phyloP scores from a whole-genome alignment of 2,888 invertebrate species.

The Resseliella maxima region DNA sequence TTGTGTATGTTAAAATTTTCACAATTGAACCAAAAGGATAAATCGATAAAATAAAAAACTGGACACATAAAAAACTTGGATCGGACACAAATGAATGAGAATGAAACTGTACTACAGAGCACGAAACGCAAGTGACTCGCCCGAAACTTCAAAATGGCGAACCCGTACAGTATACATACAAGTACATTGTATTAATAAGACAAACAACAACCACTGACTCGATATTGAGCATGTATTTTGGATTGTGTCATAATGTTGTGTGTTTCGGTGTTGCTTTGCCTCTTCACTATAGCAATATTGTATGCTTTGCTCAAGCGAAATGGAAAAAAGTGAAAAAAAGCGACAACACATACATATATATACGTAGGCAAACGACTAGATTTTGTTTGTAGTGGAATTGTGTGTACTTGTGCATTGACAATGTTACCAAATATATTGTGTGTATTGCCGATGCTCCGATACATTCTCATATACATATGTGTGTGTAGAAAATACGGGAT shows the following conservation, averaged over 20 bases:
- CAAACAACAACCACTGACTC: slow-evolving; percentile 52
- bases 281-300: not conserved
- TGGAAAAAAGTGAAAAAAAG: not conserved
- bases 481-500: not conserved
- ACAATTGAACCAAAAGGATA: not conserved
- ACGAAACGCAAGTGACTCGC: slow-evolving; percentile 57
- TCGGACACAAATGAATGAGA: slow-evolving; percentile 52
- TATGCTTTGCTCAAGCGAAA: not conserved
- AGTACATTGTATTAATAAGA: not conserved
- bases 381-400: not conserved
- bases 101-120: slow-evolving; percentile 49
- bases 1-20: not conserved
- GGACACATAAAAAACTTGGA: slow-evolving; percentile 36
- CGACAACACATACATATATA: too few species aligned
- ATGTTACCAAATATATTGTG: not conserved
- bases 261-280: slow-evolving; percentile 35
- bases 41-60: slow-evolving; percentile 26
- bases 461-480: too few species aligned
- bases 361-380: not conserved
- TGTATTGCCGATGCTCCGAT: not conserved
- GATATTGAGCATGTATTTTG: slow-evolving; percentile 37
- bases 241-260: slow-evolving; percentile 20
- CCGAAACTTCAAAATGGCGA: slow-evolving; percentile 57
- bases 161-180: slow-evolving; percentile 21
- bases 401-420: slow-evolving; percentile 36